Conservation (phyloP, 2,113 vertebrate species). For the Serinus canaria region DNA sequence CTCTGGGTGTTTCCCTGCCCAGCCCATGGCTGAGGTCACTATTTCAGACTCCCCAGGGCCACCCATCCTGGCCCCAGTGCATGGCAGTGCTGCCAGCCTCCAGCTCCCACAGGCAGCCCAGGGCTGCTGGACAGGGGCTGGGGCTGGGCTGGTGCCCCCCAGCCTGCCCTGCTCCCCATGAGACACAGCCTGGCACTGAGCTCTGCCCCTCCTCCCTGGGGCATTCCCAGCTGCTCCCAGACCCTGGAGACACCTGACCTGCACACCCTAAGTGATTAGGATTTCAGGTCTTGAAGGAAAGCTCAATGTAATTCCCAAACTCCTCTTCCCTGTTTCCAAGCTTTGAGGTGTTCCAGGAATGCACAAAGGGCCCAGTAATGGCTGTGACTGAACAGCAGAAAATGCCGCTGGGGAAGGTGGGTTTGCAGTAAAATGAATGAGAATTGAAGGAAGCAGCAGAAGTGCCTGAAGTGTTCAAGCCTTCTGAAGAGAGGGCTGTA, state of each 20-base stretch:
- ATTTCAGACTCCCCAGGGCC: not conserved
- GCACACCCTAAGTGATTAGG: not conserved
- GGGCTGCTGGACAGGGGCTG: not conserved
- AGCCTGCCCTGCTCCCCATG: not conserved
- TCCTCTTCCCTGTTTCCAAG: not conserved
- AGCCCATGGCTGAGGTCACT: not conserved
- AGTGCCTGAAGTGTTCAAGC: not conserved
- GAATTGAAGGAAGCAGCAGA: not conserved
- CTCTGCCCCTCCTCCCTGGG: not conserved
- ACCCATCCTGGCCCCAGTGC: fast-evolving
- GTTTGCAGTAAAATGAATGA: not conserved
- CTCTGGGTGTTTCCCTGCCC: fast-evolving
- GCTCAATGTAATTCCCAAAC: not conserved
- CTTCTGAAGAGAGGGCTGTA: not conserved
- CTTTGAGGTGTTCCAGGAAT: not conserved
- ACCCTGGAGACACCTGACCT: fast-evolving
- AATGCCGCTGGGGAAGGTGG: not conserved
- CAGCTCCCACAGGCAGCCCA: not conserved
- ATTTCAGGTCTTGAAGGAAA: not conserved
- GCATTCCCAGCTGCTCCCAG: not conserved
- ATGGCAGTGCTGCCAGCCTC: fast-evolving
- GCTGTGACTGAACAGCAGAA: not conserved
- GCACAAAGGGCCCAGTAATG: not conserved
- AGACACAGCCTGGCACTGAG: not conserved
- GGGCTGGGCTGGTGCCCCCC: not conserved